Percentiles rank a stretch among this genome's conserved stretches.
Conservation (phyloP, 2,797 vertebrate genomes). For the Pyrrhura leucotis region DNA sequence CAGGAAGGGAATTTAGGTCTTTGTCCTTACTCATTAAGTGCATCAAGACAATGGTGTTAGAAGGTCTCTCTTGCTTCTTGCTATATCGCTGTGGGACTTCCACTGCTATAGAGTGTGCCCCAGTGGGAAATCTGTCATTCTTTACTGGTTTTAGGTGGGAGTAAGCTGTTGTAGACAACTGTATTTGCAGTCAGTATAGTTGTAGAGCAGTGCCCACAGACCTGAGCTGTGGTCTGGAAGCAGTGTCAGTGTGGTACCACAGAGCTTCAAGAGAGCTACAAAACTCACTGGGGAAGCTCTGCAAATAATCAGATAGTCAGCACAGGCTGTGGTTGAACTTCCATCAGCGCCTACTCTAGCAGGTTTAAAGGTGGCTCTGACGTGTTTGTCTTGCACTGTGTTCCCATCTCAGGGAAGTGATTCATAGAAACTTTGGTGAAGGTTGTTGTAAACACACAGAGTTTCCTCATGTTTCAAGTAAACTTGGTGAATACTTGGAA, state of each 20-base stretch:
- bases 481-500: background rate
- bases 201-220: background rate
- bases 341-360: background rate
- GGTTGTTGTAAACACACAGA: background rate
- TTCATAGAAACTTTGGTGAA: background rate
- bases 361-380: background rate
- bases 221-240: background rate
- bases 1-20: background rate
- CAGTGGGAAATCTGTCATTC: background rate
- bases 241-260: background rate
- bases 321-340: background rate
- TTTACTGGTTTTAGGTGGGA: background rate
- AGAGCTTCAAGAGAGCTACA: background rate
- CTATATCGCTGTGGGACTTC: background rate
- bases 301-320: background rate
- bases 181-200: background rate
- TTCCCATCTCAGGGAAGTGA: background rate
- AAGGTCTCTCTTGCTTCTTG: background rate
- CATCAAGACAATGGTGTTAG: background rate
- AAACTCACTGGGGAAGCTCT: background rate
- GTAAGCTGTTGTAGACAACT: background rate
- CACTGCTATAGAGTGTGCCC: rapidly evolving
- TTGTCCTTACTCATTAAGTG: background rate
- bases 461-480: background rate
- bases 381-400: background rate